A percentile compares a stretch with the other conserved stretches of the same genome.
Conservation (phyloP, 2,113 vertebrate genomes). For the Gulo gulo region DNA sequence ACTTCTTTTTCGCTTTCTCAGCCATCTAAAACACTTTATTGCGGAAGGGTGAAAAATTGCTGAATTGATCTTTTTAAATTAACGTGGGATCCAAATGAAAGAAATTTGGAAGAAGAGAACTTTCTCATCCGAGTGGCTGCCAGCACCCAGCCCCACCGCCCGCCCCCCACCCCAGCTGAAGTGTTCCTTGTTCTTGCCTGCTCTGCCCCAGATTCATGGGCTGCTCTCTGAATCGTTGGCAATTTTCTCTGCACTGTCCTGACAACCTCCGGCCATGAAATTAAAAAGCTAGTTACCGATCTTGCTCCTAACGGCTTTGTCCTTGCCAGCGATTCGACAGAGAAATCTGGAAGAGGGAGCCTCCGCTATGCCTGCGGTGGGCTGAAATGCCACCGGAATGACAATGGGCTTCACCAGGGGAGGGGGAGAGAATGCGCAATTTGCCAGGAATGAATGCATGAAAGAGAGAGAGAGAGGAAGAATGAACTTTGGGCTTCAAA, state of each 20-base stretch:
- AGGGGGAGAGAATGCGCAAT: neutral
- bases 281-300: constrained; percentile 64
- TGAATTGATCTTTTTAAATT: constrained; percentile 57
- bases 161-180: neutral
- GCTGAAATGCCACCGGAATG: constrained; percentile 57
- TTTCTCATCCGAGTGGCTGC: constrained; percentile 49
- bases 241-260: constrained; percentile 75
- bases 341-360: constrained; percentile 63
- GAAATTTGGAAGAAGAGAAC: constrained; percentile 39
- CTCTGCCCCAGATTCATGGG: constrained; percentile 60
- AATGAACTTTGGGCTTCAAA: neutral
- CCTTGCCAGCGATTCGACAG: constrained; percentile 52
- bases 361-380: constrained; percentile 6
- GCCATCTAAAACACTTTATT: neutral
- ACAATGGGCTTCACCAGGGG: constrained; percentile 13
- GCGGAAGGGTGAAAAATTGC: constrained; percentile 27
- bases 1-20: neutral
- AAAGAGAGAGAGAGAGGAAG: neutral
- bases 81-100: neutral
- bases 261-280: constrained; percentile 77
- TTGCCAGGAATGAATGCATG: neutral
- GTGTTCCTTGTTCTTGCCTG: constrained; percentile 19
- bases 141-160: neutral
- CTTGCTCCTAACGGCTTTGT: constrained; percentile 58
- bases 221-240: constrained; percentile 73